Evolutionary conservation across 1,140 invertebrate species (phyloP), one percentile per base, ranked within the genome.

Genomic region (Leptoteleia sp.): DNA sequence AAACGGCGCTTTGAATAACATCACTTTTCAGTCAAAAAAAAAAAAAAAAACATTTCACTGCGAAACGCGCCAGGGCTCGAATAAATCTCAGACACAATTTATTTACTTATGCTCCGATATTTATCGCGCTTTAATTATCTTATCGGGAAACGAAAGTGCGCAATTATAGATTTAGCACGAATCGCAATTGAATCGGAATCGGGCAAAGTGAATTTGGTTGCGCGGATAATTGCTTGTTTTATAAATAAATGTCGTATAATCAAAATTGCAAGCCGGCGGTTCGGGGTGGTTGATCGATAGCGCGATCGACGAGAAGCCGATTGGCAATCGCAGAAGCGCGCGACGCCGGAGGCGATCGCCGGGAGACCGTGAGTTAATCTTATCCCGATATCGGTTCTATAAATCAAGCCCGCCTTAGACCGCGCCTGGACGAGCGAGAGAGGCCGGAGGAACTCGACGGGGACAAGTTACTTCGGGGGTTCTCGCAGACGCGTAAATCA

Each of bases 331-430:
- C n/a, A n/a, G n/a, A n/a, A n/a, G n/a, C 59, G 50, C 38, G 48
- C 31, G 45, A 55, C 48, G 50, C 33, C 61, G 37, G 19, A 22
- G 50, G 59, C 35, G 45, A 61, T 72, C 68, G 62, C 37, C 40
- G 50, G 48, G 70, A 61, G 62, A 61, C 61, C 42, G 54, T 47
- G 61, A 83, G 72, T 83, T 80, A 81, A 84, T 83, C 81, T 83
- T 71, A 82, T 72, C n/a, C 64, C 54, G 70, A 64, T 64, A 55
- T 78, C 61, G 40, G 62, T 27, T 38, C 64, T 43, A 84, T 82
- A 83, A 82, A 83, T 84, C 82, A n/a, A 83, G 71, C 38, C 62
- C 76, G 54, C 45, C 65, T 71, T 67, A 54, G 31, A 25, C 35
- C 57, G 33, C 16, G n/a, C 38, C 33, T 31, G 37, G 35, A 62